These are phyloP conservation scores for Laticauda colubrina DNA, from an alignment of 2,113 vertebrate genomes.

Conservation along the genomic window DNA sequence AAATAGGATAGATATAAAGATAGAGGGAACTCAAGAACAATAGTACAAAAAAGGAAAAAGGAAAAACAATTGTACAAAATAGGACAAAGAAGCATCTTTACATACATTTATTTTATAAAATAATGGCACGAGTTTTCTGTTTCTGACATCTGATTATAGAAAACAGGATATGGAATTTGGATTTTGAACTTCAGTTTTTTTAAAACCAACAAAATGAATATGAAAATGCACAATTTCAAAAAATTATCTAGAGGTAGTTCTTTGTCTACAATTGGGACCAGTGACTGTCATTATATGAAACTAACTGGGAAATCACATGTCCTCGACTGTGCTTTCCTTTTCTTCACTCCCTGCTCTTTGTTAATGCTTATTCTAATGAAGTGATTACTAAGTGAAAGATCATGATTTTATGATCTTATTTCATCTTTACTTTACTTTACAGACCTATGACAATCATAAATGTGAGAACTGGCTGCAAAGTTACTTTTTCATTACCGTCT, in stretches of 20 bases:
- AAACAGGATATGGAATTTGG: background rate
- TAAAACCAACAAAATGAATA: background rate
- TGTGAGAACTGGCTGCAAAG: background rate
- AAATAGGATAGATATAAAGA: constrained; percentile 7
- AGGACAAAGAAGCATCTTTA: constrained; percentile 46
- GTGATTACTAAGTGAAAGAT: background rate
- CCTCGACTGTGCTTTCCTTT: background rate
- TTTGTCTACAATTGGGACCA: background rate
- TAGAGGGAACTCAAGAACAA: constrained; percentile 34
- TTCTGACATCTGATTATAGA: constrained; percentile 14
- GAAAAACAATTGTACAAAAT: constrained; percentile 29
- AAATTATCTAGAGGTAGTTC: background rate
- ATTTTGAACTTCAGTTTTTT: background rate
- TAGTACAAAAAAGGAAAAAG: constrained; percentile 30
- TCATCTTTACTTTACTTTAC: background rate
- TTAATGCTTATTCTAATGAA: background rate
- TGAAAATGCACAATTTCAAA: background rate
- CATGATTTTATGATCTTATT: background rate
- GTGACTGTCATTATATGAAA: background rate
- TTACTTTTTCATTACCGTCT: background rate
- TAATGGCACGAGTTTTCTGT: constrained; percentile 27
- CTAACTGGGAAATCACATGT: background rate
- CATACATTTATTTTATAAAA: constrained; percentile 30
- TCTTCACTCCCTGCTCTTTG: background rate
- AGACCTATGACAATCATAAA: background rate